Percentiles rank a stretch among this genome's conserved stretches.
These are phyloP conservation scores for Macrostomum cliftonense DNA, from an alignment of 2,888 invertebrate genomes.

Conservation along the genomic window DNA sequence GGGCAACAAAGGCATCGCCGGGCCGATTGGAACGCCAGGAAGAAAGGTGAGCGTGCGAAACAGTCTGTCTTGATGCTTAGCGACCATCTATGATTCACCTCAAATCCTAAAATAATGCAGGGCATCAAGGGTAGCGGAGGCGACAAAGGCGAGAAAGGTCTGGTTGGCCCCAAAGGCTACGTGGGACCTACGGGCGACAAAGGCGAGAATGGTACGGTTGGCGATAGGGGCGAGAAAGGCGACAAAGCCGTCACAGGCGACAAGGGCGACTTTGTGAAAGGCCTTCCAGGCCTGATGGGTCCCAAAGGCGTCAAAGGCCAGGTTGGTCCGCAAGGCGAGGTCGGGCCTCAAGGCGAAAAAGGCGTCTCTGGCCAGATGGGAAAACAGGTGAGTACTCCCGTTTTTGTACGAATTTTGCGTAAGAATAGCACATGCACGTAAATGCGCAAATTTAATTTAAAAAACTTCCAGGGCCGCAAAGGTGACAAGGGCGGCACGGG, in stretches of 20 bases:
- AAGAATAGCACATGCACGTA: too few relatives aligned
- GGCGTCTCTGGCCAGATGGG: background rate
- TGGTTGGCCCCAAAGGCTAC: background rate
- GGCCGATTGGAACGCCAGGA: constrained; percentile 10
- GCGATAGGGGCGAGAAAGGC: constrained; percentile 7
- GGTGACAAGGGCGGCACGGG: too few relatives aligned
- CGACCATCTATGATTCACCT: too few relatives aligned
- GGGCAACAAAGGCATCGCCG: background rate
- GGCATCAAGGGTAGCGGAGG: background rate
- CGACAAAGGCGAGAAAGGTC: background rate
- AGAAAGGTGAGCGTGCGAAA: background rate
- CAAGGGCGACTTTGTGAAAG: background rate
- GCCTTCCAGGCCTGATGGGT: constrained; percentile 3
- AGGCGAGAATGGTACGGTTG: constrained; percentile 6
- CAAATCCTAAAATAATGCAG: background rate
- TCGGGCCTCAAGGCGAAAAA: constrained; percentile 1
- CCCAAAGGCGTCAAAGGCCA: constrained; percentile 6
- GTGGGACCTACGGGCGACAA: background rate
- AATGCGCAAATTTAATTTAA: too few relatives aligned
- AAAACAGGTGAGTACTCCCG: background rate
- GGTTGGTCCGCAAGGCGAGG: constrained; percentile 3
- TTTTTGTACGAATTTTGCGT: background rate
- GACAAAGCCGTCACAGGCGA: constrained; percentile 1
- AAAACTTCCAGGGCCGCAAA: too few relatives aligned
- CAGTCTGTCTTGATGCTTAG: too few relatives aligned